These are phyloP conservation scores for Xestia rhomboidea DNA, from an alignment of 2,888 invertebrate species.

Conservation along the genomic window DNA sequence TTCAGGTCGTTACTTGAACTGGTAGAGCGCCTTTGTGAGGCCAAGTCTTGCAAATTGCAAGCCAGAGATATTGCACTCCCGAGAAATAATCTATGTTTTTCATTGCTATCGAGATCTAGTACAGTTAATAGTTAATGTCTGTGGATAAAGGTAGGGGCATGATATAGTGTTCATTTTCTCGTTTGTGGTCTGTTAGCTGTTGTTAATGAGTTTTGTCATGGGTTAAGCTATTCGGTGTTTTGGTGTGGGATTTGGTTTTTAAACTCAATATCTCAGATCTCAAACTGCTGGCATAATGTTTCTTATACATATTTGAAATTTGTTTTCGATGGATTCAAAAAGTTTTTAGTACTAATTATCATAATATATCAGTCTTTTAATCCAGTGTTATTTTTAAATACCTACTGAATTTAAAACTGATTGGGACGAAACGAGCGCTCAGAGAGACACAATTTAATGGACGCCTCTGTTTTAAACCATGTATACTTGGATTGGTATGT, in stretches of 20 bases:
- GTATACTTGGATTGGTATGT: background rate
- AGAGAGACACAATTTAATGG: background rate
- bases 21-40: conserved; percentile 16
- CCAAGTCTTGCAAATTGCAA: conserved; percentile 38
- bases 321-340: too few relatives aligned
- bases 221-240: background rate
- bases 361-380: too few relatives aligned
- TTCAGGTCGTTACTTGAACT: conserved; percentile 42
- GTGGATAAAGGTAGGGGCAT: background rate
- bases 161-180: conserved; percentile 10
- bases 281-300: background rate
- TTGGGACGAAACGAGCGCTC: background rate
- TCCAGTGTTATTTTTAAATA: background rate
- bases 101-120: conserved; percentile 2
- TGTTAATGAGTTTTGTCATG: conserved; percentile 25
- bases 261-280: background rate
- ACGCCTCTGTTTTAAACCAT: background rate
- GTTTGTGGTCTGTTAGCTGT: background rate
- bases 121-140: conserved; percentile 12
- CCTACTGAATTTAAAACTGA: background rate
- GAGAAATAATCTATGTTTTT: conserved; percentile 34
- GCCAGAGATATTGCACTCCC: conserved; percentile 13
- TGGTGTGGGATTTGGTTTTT: background rate
- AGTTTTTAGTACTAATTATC: too few relatives aligned
- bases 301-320: too few relatives aligned